Conservation (phyloP, 2,113 vertebrate species). For the Oreamnos americanus region DNA sequence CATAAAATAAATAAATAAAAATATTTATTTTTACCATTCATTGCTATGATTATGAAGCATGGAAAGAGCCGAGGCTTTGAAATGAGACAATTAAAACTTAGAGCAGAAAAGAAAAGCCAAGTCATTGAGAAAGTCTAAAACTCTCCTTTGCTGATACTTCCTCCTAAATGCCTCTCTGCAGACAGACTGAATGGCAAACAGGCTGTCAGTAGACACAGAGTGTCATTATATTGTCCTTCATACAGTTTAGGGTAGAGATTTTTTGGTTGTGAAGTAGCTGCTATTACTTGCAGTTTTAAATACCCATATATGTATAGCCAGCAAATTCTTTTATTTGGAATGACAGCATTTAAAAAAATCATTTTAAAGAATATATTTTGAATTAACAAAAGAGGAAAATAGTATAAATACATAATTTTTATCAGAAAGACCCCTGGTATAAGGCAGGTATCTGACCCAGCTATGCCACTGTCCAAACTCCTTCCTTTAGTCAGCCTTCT, state of each 20-base stretch:
- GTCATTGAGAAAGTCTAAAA: neutral
- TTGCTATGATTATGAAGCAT: neutral
- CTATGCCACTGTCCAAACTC: neutral
- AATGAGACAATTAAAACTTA: neutral
- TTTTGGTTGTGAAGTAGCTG: neutral
- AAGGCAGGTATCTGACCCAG: neutral
- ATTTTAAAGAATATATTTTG: neutral
- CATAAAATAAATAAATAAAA: neutral
- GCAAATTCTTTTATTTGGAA: neutral
- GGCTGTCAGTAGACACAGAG: neutral
- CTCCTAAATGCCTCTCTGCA: neutral
- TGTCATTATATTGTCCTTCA: slow-evolving; percentile 5
- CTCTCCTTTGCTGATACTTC: neutral
- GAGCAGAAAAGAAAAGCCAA: slow-evolving; percentile 8
- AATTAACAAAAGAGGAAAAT: neutral
- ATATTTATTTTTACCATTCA: slow-evolving; percentile 19
- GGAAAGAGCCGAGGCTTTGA: neutral
- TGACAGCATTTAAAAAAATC: neutral
- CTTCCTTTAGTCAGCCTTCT: neutral
- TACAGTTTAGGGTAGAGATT: neutral
- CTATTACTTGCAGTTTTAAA: slow-evolving; percentile 37
- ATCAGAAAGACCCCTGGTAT: neutral
- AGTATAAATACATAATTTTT: neutral
- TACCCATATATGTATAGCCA: neutral
- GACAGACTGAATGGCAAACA: neutral